These are phyloP conservation scores for Prinia subflava DNA, from an alignment of 2,113 vertebrate genomes.

Conservation along the genomic window DNA sequence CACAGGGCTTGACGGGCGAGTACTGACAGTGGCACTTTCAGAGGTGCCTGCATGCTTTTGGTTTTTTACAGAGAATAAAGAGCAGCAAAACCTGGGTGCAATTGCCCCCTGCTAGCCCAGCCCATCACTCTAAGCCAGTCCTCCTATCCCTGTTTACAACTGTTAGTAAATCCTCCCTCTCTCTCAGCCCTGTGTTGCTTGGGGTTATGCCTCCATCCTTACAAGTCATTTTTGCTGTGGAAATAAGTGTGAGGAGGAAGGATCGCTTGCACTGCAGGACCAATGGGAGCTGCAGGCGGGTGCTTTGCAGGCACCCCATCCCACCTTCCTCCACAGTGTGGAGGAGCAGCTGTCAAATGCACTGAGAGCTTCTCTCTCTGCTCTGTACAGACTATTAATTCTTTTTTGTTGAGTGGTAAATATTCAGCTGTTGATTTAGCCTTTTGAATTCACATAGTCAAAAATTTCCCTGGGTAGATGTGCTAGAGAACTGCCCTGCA, in stretches of 20 bases:
- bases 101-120: background rate
- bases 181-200: background rate
- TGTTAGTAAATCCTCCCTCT: background rate
- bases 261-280: background rate
- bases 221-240: background rate
- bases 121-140: fast-evolving
- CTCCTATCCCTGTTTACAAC: fast-evolving
- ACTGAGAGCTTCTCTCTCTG: background rate
- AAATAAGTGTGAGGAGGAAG: background rate
- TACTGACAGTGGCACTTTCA: background rate
- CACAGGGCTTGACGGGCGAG: fast-evolving
- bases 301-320: background rate
- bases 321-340: background rate
- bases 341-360: background rate
- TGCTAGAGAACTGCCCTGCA: background rate
- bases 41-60: background rate
- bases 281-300: background rate
- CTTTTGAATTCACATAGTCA: background rate
- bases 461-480: background rate
- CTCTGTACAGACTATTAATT: background rate
- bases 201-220: background rate
- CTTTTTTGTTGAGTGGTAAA: background rate
- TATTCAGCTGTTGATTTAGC: background rate
- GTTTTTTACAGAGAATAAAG: background rate
- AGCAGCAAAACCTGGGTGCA: background rate